These are phyloP conservation scores for Pyrocephalus nanus DNA, from an alignment of 2,797 vertebrate species.

Conservation along the genomic window DNA sequence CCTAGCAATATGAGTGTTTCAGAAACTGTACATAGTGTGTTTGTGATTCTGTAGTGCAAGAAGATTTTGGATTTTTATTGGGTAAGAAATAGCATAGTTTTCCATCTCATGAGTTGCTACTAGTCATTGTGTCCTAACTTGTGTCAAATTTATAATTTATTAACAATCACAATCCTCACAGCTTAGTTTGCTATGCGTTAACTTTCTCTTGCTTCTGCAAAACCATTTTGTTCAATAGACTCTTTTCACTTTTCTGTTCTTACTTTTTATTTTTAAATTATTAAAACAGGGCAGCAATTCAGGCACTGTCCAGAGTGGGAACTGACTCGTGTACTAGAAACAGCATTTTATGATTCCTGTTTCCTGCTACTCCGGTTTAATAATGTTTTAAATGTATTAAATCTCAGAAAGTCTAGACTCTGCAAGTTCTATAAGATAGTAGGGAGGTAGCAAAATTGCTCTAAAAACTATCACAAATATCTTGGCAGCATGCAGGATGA, in stretches of 20 bases:
- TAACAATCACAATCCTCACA: neutral
- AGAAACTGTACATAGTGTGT: too few relatives aligned
- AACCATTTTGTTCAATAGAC: neutral
- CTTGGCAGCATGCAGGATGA: neutral
- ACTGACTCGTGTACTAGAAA: neutral
- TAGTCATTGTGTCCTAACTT: neutral
- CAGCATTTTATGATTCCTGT: neutral
- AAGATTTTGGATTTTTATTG: neutral
- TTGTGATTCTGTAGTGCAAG: neutral
- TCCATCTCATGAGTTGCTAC: neutral
- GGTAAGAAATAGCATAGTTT: neutral
- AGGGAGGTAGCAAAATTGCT: neutral
- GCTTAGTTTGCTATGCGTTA: neutral
- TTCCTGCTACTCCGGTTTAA: neutral
- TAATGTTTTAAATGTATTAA: neutral
- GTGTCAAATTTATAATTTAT: constrained; percentile 25
- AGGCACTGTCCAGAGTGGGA: neutral
- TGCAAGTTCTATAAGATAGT: neutral
- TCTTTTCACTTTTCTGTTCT: neutral
- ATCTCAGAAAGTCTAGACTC: neutral
- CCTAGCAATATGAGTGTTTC: neutral
- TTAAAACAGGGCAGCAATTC: neutral
- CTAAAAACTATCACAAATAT: neutral
- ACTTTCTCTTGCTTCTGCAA: neutral
- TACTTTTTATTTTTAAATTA: neutral